Evolutionary conservation across 2,113 vertebrate species (phyloP).

Genomic region (Rhizomys pruinosus): DNA sequence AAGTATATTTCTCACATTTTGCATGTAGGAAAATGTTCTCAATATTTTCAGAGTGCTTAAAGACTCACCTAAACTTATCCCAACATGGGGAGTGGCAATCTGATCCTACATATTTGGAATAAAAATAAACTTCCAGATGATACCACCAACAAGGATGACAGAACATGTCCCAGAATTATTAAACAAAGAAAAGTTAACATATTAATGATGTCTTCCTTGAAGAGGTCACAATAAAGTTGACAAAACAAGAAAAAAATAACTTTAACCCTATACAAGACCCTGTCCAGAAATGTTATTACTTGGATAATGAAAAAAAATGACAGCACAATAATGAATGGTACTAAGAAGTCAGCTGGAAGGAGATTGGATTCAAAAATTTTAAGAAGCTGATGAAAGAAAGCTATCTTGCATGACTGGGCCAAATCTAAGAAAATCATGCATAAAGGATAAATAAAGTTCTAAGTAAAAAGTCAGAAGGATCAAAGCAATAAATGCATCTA

Average conservation of each 20-base stretch:
- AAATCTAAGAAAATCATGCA: too few relatives aligned
- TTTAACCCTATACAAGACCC: background rate
- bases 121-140: conserved; percentile 3
- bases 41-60: background rate
- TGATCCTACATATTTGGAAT: background rate
- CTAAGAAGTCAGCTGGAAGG: conserved; percentile 42
- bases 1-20: background rate
- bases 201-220: conserved; percentile 13
- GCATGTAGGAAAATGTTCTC: background rate
- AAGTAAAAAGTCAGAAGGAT: too few relatives aligned
- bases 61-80: background rate
- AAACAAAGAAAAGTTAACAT: conserved; percentile 37
- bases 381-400: too few relatives aligned
- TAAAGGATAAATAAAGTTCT: too few relatives aligned
- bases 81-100: background rate
- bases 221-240: conserved; percentile 5
- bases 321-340: conserved; percentile 34
- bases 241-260: too few relatives aligned
- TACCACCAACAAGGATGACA: background rate
- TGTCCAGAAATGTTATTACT: conserved; percentile 55
- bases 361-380: too few relatives aligned
- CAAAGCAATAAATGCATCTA: too few relatives aligned
- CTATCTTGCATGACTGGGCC: too few relatives aligned
- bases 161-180: background rate
- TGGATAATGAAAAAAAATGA: conserved; percentile 17